Evolutionary conservation across 2,797 vertebrate species (phyloP).

Genomic region (Microctenopoma steveboyesi): DNA sequence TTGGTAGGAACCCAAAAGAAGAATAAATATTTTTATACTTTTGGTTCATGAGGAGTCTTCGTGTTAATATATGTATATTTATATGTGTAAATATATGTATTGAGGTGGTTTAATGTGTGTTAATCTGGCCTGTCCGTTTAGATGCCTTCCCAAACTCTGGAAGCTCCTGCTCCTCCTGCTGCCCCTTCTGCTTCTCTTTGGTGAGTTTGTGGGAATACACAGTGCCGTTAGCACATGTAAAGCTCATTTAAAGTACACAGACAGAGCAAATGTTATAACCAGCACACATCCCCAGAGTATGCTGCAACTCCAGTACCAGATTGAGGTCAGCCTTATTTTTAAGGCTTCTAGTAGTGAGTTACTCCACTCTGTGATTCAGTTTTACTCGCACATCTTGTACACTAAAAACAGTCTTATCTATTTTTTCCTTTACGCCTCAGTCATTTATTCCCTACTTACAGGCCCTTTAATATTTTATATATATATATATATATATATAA

Average conservation of each 20-base stretch:
- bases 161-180: constrained; percentile 87
- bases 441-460: background rate
- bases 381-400: background rate
- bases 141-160: constrained; percentile 90
- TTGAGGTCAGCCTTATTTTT: constrained; percentile 60
- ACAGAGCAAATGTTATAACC: constrained; percentile 45
- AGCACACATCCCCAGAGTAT: constrained; percentile 67
- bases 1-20: too few relatives aligned
- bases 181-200: constrained; percentile 88
- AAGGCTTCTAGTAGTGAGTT: constrained; percentile 19
- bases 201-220: constrained; percentile 78
- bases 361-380: constrained; percentile 10
- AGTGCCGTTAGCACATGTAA: constrained; percentile 21
- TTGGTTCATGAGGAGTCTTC: too few relatives aligned
- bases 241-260: constrained; percentile 44
- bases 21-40: too few relatives aligned
- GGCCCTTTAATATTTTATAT: too few relatives aligned
- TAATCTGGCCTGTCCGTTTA: constrained; percentile 62
- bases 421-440: background rate
- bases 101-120: background rate
- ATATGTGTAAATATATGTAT: too few relatives aligned
- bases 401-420: background rate
- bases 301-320: constrained; percentile 47
- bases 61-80: too few relatives aligned
- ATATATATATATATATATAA: too few relatives aligned